Evolutionary conservation across 2,888 invertebrate genomes (phyloP), one percentile per base, ranked within the genome.

Genomic region (Drosophila nr. fundita): DNA sequence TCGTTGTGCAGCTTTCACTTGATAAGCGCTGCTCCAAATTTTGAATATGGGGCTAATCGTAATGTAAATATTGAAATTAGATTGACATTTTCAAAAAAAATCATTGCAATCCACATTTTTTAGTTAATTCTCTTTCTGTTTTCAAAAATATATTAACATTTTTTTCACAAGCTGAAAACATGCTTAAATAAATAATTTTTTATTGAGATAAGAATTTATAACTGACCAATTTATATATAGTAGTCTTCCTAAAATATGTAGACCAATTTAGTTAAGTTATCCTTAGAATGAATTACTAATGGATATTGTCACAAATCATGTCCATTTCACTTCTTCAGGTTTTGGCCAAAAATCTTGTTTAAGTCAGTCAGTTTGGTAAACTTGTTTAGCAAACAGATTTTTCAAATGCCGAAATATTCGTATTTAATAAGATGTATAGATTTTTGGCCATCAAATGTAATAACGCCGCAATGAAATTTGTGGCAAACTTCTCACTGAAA

Each of bases 1-100:
- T 70, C 32, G 18, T 57, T 68, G 30, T 42, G 11, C 8, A 34
- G 29, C 63, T 67, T 68, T 75, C 61, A 65, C 72, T 61, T 66
- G 62, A 80, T 50, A 45, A 49, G 18, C 49, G 40, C 11, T 29
- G 60, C 36, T 29, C 18, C 1, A 42, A 45, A 64, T 70, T 74
- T 38, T 18, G 36, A 27, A 15, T 42, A 42, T 42, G 6, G 45
- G 6, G 13, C 11, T 42, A 7, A 27, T 13, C 15, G n/a, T 24
- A 30, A 30, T 10, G n/a, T 57, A 36, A 49, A 34, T 27, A 49
- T 34, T 59, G 15, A 8, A 57, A 40, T n/a, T 36, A 30, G 2
- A 30, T 30, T 30, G 30, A 30, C 34, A 32, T n/a, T 32, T 30
- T 4, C n/a, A 0, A 21, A 7, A 52, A n/a, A 52, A n/a, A 13